A percentile compares a stretch with the other conserved stretches of the same genome.
Conservation (phyloP, 2,113 vertebrate species). For the Eira barbara region DNA sequence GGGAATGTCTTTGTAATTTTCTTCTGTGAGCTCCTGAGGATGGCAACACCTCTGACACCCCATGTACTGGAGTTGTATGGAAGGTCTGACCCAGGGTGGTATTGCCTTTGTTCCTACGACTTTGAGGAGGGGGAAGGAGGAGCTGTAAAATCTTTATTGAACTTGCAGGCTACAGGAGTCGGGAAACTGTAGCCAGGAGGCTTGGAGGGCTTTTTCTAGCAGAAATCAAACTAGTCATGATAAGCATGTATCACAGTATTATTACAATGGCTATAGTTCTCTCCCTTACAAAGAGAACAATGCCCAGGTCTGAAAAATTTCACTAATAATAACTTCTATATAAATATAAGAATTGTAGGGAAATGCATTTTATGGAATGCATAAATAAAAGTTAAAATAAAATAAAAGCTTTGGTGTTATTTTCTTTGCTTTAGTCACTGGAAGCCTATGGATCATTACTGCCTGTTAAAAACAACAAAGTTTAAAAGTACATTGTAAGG, state of each 20-base stretch:
- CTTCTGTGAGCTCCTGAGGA: neutral
- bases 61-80: fast-evolving
- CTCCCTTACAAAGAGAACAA: neutral
- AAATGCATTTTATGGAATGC: neutral
- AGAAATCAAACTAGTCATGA: neutral
- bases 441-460: neutral
- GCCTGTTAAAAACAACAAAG: neutral
- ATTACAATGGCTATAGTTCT: neutral
- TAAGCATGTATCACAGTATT: neutral
- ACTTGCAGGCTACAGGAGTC: too few relatives aligned
- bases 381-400: neutral
- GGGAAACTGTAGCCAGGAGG: neutral
- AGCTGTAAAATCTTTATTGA: neutral
- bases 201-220: neutral
- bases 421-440: neutral
- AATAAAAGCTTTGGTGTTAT: neutral
- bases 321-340: neutral
- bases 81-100: neutral
- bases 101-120: neutral
- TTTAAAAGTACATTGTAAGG: neutral
- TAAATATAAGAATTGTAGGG: neutral
- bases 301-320: neutral
- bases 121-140: neutral
- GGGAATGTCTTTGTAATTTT: neutral
- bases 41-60: neutral